phyloP scores from a whole-genome alignment of 2,888 invertebrate genomes.

The Drosophila gaucha region DNA sequence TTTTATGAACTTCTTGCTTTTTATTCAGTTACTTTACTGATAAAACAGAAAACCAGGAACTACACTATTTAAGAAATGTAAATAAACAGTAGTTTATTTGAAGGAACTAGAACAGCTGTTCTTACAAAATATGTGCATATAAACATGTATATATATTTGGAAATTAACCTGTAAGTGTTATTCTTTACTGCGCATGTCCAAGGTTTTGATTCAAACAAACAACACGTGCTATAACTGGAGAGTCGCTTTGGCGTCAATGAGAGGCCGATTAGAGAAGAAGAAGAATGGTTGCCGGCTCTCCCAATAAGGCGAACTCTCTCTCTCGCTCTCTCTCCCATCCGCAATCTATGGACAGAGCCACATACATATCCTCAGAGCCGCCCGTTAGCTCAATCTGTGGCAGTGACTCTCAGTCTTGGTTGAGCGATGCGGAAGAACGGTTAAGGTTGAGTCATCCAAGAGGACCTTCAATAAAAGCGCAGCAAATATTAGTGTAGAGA shows the following conservation, averaged over 20 bases:
- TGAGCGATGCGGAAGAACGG: slow-evolving; percentile 53
- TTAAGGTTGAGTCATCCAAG: slow-evolving; percentile 53
- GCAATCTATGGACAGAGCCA: slow-evolving; percentile 15
- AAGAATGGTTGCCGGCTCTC: slow-evolving; percentile 44
- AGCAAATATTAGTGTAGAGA: slow-evolving; percentile 45
- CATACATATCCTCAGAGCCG: slow-evolving; percentile 10
- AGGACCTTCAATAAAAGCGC: slow-evolving; percentile 15
- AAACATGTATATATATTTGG: neutral
- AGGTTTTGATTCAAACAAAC: slow-evolving; percentile 27
- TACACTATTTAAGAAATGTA: neutral
- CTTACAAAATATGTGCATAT: neutral
- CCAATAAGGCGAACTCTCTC: too few relatives aligned
- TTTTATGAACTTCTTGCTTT: too few relatives aligned
- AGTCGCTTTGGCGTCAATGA: slow-evolving; percentile 23
- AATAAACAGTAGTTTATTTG: neutral
- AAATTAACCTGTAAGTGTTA: slow-evolving; percentile 29
- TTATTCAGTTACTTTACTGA: too few relatives aligned
- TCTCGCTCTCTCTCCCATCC: slow-evolving; percentile 31
- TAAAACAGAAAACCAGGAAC: neutral
- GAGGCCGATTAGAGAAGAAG: slow-evolving; percentile 19
- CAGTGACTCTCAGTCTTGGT: slow-evolving; percentile 42
- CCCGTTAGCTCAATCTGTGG: slow-evolving; percentile 10
- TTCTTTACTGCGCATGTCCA: slow-evolving; percentile 41
- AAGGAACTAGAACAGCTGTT: slow-evolving; percentile 37
- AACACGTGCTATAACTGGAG: slow-evolving; percentile 42